These are phyloP conservation scores for Stomatorhinus ivindoensis DNA, from an alignment of 2,113 vertebrate genomes.

Conservation along the genomic window DNA sequence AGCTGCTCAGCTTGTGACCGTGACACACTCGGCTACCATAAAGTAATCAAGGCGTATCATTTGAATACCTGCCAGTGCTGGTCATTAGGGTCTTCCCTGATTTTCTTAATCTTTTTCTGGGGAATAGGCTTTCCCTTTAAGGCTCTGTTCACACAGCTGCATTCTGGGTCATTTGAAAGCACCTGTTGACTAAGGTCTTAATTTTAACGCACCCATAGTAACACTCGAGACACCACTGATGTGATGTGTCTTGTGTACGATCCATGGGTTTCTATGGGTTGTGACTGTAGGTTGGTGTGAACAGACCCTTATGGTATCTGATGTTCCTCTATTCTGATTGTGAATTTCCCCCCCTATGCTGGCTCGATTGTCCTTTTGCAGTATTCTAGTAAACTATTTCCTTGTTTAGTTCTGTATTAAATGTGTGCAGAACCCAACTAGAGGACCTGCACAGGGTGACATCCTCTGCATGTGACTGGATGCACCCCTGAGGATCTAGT, in stretches of 20 bases:
- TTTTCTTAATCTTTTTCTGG: background rate
- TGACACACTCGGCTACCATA: background rate
- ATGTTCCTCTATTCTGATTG: background rate
- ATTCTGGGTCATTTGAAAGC: background rate
- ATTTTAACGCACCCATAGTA: background rate
- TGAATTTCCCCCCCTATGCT: background rate
- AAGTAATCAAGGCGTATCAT: background rate
- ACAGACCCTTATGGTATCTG: background rate
- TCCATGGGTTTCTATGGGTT: background rate
- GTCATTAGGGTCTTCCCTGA: background rate
- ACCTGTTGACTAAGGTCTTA: background rate
- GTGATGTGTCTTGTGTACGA: background rate
- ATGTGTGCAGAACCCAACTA: background rate
- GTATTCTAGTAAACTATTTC: background rate
- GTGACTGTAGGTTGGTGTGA: background rate
- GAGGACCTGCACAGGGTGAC: background rate
- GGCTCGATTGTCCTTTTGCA: background rate
- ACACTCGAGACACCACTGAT: background rate
- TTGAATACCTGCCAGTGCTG: background rate
- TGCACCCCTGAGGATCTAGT: background rate
- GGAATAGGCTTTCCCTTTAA: background rate
- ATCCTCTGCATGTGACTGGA: background rate
- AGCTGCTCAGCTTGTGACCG: background rate
- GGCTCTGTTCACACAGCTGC: conserved; percentile 1
- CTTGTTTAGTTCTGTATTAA: background rate